Evolutionary conservation across 2,113 vertebrate genomes (phyloP).

Genomic region (Carettochelys insculpta): DNA sequence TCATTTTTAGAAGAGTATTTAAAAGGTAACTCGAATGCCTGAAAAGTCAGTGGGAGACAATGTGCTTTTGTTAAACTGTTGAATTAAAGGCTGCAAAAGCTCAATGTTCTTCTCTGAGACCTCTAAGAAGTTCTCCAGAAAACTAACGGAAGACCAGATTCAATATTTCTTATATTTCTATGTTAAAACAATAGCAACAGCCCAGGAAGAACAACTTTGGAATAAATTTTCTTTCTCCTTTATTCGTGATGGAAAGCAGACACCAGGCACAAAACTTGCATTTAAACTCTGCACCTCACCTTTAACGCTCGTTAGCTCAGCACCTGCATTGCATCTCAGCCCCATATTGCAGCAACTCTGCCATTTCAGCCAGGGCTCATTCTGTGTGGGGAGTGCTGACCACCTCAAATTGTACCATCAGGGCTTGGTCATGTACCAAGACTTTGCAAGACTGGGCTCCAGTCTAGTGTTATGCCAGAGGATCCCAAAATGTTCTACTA

Average conservation of each 20-base stretch:
- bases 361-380: background rate
- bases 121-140: background rate
- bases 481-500: background rate
- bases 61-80: background rate
- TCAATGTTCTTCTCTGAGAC: background rate
- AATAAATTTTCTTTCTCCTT: background rate
- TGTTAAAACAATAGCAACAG: background rate
- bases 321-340: background rate
- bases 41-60: background rate
- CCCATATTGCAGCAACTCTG: background rate
- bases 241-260: background rate
- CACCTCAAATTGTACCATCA: background rate
- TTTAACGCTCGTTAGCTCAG: background rate
- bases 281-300: background rate
- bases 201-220: background rate
- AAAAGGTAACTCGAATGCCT: background rate
- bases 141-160: background rate
- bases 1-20: conserved; percentile 24
- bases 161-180: background rate
- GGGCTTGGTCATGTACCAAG: background rate
- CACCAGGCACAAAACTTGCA: background rate
- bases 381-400: background rate
- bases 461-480: background rate
- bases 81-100: background rate
- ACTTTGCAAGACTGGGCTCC: background rate